Evolutionary conservation across 1,140 invertebrate genomes (phyloP).

Genomic region (Drosophila lacertosa): DNA sequence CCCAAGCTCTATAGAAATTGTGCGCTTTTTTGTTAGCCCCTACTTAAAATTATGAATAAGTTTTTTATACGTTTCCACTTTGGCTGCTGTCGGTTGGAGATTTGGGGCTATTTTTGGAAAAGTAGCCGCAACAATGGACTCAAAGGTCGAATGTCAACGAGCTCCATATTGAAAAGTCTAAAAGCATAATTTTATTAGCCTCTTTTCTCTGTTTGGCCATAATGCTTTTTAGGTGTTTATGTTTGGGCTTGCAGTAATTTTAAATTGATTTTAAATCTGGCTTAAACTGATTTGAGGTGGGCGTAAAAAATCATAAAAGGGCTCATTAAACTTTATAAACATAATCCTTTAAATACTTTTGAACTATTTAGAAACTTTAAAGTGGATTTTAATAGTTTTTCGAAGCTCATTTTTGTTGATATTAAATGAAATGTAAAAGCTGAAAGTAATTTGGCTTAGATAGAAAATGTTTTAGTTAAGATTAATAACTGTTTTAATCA

Average conservation of each 20-base stretch:
- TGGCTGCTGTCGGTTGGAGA: neutral
- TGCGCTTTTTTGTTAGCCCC: neutral
- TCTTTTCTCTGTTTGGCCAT: no score
- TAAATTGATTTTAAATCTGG: no score
- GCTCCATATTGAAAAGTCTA: neutral
- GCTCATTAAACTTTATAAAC: neutral
- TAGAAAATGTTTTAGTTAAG: no score
- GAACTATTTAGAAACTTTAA: neutral
- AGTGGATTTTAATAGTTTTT: no score
- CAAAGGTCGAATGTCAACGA: conserved; percentile 8
- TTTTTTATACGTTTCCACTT: neutral
- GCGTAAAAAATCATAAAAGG: neutral
- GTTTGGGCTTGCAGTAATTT: no score
- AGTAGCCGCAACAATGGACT: neutral
- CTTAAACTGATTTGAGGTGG: neutral
- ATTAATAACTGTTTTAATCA: no score
- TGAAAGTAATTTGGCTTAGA: no score
- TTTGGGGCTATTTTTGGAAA: neutral
- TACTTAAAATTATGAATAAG: neutral
- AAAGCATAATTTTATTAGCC: neutral
- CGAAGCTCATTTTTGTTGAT: no score
- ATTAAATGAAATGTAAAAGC: no score
- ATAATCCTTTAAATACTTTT: neutral
- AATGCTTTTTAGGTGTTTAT: no score
- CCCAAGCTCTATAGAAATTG: conserved; percentile 2